Conservation (phyloP, 37 sponge, comb jelly and placozoan genomes). For the Lycopodina hypogea region DNA sequence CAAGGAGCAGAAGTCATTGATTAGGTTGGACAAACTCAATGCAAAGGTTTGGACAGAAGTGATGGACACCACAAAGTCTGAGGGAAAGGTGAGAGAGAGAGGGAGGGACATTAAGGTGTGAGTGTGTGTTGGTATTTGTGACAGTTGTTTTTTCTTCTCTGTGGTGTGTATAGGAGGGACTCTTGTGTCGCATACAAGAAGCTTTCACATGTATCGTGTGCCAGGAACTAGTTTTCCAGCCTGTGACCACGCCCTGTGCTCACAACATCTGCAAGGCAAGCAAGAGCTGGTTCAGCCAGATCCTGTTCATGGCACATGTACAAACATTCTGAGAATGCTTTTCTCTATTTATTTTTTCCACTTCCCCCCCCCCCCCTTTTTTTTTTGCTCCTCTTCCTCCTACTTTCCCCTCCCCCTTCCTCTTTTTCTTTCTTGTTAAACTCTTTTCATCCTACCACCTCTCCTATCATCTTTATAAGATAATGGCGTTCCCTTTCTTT, state of each 20-base stretch:
- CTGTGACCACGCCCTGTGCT: slow-evolving; percentile 74
- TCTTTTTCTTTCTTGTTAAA: neutral
- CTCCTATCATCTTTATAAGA: neutral
- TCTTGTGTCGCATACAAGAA: slow-evolving; percentile 63
- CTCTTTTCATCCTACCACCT: neutral
- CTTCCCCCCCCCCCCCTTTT: no score
- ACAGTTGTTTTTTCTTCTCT: slow-evolving; percentile 24
- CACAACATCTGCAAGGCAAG: slow-evolving; percentile 83
- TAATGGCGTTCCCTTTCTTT: no score
- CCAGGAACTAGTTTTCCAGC: slow-evolving; percentile 82
- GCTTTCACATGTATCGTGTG: slow-evolving; percentile 83
- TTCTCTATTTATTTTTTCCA: no score
- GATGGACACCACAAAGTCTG: slow-evolving; percentile 9
- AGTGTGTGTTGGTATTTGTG: neutral
- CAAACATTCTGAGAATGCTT: no score
- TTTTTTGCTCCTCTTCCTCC: neutral
- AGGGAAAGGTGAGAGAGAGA: slow-evolving; percentile 9
- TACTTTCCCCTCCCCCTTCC: neutral
- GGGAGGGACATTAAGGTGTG: neutral
- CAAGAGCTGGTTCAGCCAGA: no score
- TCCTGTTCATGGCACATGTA: no score
- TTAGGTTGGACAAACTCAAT: slow-evolving; percentile 65
- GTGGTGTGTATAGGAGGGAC: slow-evolving; percentile 53
- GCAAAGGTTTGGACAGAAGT: slow-evolving; percentile 70
- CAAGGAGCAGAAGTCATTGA: slow-evolving; percentile 48